Evolutionary conservation across 2,797 vertebrate genomes (phyloP), one percentile per base, ranked within the genome.

Genomic region (Fratercula arctica): DNA sequence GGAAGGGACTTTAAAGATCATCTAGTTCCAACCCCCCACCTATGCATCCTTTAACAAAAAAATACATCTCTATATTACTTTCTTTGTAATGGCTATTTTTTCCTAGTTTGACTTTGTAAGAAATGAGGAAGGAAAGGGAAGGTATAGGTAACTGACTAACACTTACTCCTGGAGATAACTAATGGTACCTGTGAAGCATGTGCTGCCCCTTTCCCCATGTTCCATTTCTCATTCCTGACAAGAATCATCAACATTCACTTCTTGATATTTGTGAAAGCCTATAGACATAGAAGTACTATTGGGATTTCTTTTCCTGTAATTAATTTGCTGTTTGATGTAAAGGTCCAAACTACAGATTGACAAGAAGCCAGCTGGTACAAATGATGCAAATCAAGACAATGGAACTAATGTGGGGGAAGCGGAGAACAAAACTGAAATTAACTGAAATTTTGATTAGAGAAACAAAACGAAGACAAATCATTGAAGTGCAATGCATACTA

Each of bases 261-360:
- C 73, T 74, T 82, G 89, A 78, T 96, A 97, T 97, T 61, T 96
- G 94, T 91, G 90, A 96, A 97, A 97, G 85, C 48, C 82, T 97
- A 84, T 96, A 94, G 90, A 87, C 15, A 25, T 6, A 93, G 76
- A 95, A 91, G 75, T 85, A 90, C 93, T 95, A 90, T 21, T 69
- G 93, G 95, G 96, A 97, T 95, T 98, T 93, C 85, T 96, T 95
- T 96, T 82, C 59, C 85, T 96, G 96, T 96, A 97, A 98, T 98
- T 98, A 98, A 97, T 97, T 98, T 96, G 75, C 88, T 96, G 80
- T 97, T 98, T 97, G 97, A 98, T 97, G 77, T 95, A 97, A 98
- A 96, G 72, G 89, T 96, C 93, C 89, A 97, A 98, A 96, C 88
- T 96, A 96, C 92, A 97, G 97, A 97, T 75, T 97, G 97, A 97